Evolutionary conservation across 2,888 invertebrate species (phyloP).

Genomic region (Ditula angustiorana): DNA sequence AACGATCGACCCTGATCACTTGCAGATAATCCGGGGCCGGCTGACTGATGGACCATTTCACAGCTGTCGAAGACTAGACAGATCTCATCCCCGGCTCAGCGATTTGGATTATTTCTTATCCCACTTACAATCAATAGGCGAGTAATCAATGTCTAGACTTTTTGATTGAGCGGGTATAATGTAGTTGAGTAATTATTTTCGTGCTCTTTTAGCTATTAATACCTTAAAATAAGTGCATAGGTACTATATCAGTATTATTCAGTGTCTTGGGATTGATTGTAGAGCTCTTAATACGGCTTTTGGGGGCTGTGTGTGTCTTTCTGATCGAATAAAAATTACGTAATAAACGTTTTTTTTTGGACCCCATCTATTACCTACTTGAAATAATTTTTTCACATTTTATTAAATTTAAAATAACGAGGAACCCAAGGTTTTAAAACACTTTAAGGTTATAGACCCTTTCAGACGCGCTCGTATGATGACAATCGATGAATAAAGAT

Average conservation of each 20-base stretch:
- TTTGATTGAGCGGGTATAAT: not conserved
- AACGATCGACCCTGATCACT: slow-evolving; percentile 16
- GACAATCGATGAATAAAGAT: not conserved
- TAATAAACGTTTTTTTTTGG: no score
- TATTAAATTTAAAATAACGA: no score
- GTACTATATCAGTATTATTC: no score
- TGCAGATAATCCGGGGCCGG: slow-evolving; percentile 21
- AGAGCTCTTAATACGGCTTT: no score
- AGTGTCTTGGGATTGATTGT: no score
- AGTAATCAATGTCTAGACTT: not conserved
- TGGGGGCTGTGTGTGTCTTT: no score
- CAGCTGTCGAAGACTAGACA: slow-evolving; percentile 20
- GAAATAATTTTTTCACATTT: no score
- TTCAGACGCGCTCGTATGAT: no score
- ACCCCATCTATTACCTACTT: no score
- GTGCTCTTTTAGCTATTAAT: not conserved
- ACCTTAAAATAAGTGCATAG: not conserved
- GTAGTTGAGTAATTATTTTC: not conserved
- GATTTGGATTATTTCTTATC: slow-evolving; percentile 8
- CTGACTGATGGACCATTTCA: slow-evolving; percentile 31
- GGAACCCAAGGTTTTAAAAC: no score
- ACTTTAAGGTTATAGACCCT: no score
- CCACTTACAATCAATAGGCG: slow-evolving; percentile 6
- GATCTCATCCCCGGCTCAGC: slow-evolving; percentile 9
- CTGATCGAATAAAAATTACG: no score